Evolutionary conservation across 2,888 invertebrate species (phyloP).

Genomic region (Agrochola lota): DNA sequence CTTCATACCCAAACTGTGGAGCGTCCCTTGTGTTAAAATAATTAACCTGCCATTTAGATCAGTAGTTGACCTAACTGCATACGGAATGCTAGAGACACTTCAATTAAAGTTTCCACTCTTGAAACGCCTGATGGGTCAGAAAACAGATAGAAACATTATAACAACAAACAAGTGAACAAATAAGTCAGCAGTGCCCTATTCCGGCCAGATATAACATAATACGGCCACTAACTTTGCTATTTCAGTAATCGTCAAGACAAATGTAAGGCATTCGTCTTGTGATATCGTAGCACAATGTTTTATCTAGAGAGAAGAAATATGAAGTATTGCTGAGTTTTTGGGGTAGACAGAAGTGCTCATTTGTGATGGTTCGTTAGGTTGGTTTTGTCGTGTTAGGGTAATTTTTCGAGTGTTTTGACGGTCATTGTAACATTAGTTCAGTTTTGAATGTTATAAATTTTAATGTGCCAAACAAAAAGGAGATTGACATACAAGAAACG

Average conservation of each 20-base stretch:
- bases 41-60: not conserved
- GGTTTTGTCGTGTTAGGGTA: not conserved
- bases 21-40: not conserved
- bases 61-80: not conserved
- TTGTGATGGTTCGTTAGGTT: constrained; percentile 18
- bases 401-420: not conserved
- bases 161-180: constrained; percentile 59
- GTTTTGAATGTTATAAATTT: not conserved
- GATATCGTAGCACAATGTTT: constrained; percentile 61
- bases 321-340: constrained; percentile 53
- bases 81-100: not conserved
- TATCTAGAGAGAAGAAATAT: constrained; percentile 53
- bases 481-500: too few relatives aligned
- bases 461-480: not conserved
- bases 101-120: not conserved
- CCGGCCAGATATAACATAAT: constrained; percentile 57
- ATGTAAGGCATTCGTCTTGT: constrained; percentile 59
- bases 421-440: not conserved
- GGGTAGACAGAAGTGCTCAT: constrained; percentile 31
- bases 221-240: constrained; percentile 60
- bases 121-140: constrained; percentile 17
- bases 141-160: constrained; percentile 15
- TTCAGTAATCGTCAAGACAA: constrained; percentile 67
- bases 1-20: too few relatives aligned
- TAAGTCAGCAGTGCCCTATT: constrained; percentile 46